Evolutionary conservation across 2,888 invertebrate genomes (phyloP).

Genomic region (Falcaria lacertinaria): DNA sequence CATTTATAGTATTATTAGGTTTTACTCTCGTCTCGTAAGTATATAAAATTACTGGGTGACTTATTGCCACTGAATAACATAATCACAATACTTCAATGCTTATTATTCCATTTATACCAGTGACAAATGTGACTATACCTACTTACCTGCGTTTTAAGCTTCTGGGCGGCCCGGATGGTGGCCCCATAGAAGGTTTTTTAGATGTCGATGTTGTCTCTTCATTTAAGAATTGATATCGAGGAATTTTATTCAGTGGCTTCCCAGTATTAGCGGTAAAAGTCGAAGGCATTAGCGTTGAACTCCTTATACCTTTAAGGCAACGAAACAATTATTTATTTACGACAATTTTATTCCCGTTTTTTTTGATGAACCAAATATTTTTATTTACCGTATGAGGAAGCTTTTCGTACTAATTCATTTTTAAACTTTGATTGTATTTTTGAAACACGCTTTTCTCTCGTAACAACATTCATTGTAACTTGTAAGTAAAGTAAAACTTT

Average conservation of each 20-base stretch:
- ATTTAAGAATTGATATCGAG: slow-evolving; percentile 56
- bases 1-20: no score
- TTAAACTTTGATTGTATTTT: slow-evolving; percentile 34
- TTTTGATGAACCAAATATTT: no score
- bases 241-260: slow-evolving; percentile 33
- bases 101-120: no score
- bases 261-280: slow-evolving; percentile 29
- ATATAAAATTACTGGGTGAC: no score
- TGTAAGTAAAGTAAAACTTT: neutral
- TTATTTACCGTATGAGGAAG: slow-evolving; percentile 45
- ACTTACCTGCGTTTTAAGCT: slow-evolving; percentile 56
- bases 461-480: slow-evolving; percentile 62
- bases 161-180: slow-evolving; percentile 49
- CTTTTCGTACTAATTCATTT: slow-evolving; percentile 54
- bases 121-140: neutral
- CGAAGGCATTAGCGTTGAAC: slow-evolving; percentile 33
- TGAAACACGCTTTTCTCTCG: slow-evolving; percentile 38
- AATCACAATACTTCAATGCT: no score
- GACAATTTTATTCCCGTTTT: no score
- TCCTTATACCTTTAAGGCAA: slow-evolving; percentile 45
- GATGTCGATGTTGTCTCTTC: slow-evolving; percentile 22
- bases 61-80: no score
- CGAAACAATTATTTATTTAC: no score
- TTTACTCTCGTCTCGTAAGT: no score
- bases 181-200: slow-evolving; percentile 56